Evolutionary conservation across 2,113 vertebrate species (phyloP).

Genomic region (Clarias batrachus): DNA sequence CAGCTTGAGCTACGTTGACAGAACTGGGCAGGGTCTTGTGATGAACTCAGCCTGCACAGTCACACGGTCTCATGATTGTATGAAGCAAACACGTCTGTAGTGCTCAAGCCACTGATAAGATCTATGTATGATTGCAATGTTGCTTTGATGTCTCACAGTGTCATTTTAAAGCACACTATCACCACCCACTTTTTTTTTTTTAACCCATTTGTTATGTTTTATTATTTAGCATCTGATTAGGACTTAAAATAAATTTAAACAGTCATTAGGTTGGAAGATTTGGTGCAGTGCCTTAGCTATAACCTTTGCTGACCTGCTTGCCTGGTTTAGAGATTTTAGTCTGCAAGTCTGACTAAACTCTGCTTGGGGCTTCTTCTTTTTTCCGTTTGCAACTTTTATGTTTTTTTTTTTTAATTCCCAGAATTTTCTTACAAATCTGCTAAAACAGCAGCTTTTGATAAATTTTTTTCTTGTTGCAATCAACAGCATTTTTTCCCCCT

Average conservation of each 20-base stretch:
- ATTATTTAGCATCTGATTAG: neutral
- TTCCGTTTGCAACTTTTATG: constrained; percentile 35
- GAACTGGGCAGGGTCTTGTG: constrained; percentile 29
- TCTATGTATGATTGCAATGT: neutral
- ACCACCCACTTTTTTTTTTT: neutral
- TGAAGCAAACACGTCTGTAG: neutral
- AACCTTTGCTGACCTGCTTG: constrained; percentile 6
- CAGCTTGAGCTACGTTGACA: constrained; percentile 52
- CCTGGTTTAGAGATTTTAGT: constrained; percentile 34
- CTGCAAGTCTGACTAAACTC: constrained; percentile 25
- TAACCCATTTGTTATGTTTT: neutral
- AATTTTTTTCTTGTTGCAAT: constrained; percentile 62
- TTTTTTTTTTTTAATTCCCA: constrained; percentile 54
- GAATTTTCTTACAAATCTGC: constrained; percentile 61
- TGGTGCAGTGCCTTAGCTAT: neutral
- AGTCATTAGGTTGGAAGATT: neutral
- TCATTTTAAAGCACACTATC: neutral
- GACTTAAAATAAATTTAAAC: neutral
- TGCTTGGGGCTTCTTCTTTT: constrained; percentile 33
- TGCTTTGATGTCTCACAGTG: neutral
- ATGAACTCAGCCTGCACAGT: constrained; percentile 34
- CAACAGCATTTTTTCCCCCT: constrained; percentile 39
- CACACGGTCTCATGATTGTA: neutral
- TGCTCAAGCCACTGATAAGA: neutral
- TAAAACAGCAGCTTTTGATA: constrained; percentile 66